Conservation (phyloP, 1,140 invertebrate genomes). For the Drosophila orena region DNA sequence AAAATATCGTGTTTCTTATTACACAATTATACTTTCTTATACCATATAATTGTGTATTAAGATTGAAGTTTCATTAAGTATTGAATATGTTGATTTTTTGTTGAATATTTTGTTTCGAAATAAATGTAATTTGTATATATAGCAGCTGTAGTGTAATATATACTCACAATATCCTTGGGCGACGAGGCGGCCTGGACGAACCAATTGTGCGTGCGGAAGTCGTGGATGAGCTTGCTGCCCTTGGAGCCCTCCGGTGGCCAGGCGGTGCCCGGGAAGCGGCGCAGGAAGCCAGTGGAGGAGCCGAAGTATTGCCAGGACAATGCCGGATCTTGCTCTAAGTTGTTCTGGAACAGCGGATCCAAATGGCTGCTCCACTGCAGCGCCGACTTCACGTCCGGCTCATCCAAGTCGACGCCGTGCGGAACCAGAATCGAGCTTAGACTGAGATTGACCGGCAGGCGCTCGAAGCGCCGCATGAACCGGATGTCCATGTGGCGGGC, state of each 20-base stretch:
- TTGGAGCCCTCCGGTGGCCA: conserved; percentile 89
- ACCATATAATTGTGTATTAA: no score
- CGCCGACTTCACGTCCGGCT: conserved; percentile 92
- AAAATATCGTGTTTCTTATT: no score
- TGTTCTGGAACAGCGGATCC: conserved; percentile 95
- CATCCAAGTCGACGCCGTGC: conserved; percentile 90
- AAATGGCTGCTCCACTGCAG: conserved; percentile 97
- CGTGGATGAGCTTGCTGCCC: conserved; percentile 91
- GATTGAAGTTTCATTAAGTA: neutral
- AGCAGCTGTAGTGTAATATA: neutral
- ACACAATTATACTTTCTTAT: no score
- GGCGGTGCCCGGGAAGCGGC: conserved; percentile 95
- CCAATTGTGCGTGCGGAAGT: conserved; percentile 95
- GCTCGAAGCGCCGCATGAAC: conserved; percentile 92
- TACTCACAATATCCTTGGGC: conserved; percentile 94
- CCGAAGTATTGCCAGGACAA: conserved; percentile 99
- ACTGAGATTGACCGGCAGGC: conserved; percentile 93
- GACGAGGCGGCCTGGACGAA: conserved; percentile 98
- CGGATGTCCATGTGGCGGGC: conserved; percentile 89
- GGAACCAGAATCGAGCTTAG: conserved; percentile 96
- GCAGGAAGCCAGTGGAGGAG: conserved; percentile 94
- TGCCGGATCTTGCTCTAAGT: conserved; percentile 95
- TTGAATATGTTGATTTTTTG: neutral
- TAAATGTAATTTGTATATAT: neutral
- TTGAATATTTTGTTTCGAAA: neutral